Base-by-base conservation (phyloP, 2,888 invertebrate species). In the Lottia scabra region DNA sequence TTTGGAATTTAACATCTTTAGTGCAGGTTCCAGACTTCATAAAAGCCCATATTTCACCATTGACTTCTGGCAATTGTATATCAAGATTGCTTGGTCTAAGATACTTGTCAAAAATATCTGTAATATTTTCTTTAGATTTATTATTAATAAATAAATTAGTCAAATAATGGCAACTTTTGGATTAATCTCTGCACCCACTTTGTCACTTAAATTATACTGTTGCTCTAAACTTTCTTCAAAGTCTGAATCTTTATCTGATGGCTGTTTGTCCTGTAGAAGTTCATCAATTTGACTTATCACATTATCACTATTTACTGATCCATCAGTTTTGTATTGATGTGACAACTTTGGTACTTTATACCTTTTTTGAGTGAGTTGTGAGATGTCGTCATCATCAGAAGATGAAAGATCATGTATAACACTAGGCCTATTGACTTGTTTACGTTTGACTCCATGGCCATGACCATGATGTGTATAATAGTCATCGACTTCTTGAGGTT, bases 311-410 rank as follows among this genome's bases (percentile, higher is more conserved):
- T n/a, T n/a, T n/a, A n/a, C n/a, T n/a, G n/a, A n/a, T n/a, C n/a
- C n/a, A n/a, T 48, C 48, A n/a, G 15, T n/a, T 48, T 48, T 15
- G n/a, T n/a, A n/a, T 48, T 48, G 15, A n/a, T 48, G 16, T 15
- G 48, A 48, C 48, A 48, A 48, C n/a, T 48, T 48, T 48, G 48
- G 48, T n/a, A 48, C n/a, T 48, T 48, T 48, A 16, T 48, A 48
- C n/a, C n/a, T n/a, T n/a, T n/a, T n/a, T n/a, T n/a, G n/a, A n/a
- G n/a, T n/a, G n/a, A n/a, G n/a, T n/a, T 48, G 15, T 48, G 48
- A 48, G 16, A 48, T 48, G 15, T 15, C 8, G 15, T 48, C 48
- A 48, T 48, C 48, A n/a, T 48, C 48, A 48, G 16, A n/a, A 4
- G 15, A n/a, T n/a, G 48, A 48, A 16, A 48, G 15, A 48, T 48